A percentile compares a stretch with the other conserved stretches of the same genome.
Conservation (phyloP, 2,797 vertebrate genomes). For the Echiichthys vipera region DNA sequence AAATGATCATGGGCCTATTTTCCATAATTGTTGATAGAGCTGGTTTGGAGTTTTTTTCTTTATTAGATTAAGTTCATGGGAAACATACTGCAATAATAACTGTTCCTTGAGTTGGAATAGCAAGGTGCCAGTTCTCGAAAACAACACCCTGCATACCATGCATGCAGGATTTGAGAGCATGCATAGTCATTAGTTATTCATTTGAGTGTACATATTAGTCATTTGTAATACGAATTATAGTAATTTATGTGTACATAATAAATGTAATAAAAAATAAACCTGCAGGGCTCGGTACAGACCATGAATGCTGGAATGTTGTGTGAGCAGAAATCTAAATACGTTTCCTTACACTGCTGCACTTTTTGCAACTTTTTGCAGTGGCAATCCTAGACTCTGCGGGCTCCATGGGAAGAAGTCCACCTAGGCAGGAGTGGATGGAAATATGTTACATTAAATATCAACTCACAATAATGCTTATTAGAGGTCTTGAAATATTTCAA, state of each 20-base stretch:
- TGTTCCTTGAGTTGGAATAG: background rate
- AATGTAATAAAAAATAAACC: background rate
- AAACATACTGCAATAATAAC: background rate
- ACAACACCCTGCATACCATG: background rate
- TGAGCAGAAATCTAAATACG: background rate
- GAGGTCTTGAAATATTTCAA: too few species aligned
- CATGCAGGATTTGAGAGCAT: background rate
- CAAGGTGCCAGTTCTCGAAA: background rate
- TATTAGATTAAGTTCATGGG: conserved; percentile 1
- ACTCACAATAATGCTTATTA: too few species aligned
- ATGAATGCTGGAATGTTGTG: background rate
- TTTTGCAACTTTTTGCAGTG: too few species aligned
- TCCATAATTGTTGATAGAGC: background rate
- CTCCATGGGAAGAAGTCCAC: too few species aligned
- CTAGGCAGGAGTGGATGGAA: too few species aligned
- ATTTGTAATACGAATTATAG: background rate
- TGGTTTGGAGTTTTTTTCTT: background rate
- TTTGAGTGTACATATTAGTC: background rate
- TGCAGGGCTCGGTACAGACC: background rate
- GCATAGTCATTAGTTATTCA: background rate
- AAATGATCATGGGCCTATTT: conserved; percentile 1
- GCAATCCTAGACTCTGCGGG: too few species aligned
- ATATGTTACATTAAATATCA: too few species aligned
- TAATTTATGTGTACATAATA: conserved; percentile 10
- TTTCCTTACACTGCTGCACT: background rate